Evolutionary conservation across 2,113 vertebrate species (phyloP).

Genomic region (Myrmecophaga tridactyla): DNA sequence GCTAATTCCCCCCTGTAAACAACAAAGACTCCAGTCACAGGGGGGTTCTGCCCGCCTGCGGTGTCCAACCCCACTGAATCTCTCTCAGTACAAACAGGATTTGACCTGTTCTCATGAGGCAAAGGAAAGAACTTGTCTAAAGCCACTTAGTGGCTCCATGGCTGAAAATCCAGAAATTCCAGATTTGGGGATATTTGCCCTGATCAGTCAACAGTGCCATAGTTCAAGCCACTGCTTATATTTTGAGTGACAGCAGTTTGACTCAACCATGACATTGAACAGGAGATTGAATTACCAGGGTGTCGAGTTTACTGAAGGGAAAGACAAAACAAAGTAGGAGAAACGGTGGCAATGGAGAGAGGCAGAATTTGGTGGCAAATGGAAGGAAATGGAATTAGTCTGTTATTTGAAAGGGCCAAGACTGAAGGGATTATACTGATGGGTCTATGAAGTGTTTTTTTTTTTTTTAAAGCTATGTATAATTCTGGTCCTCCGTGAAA

Average conservation of each 20-base stretch:
- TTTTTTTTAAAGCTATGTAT: background rate
- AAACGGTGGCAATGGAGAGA: conserved; percentile 12
- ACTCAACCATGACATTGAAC: conserved; percentile 73
- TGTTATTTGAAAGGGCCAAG: conserved; percentile 40
- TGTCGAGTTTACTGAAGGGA: conserved; percentile 58
- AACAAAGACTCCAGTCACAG: background rate
- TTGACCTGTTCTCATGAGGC: conserved; percentile 57
- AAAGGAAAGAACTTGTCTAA: conserved; percentile 46
- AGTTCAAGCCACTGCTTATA: conserved; percentile 61
- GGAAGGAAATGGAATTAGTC: conserved; percentile 61
- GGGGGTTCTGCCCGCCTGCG: background rate
- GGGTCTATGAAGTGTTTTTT: conserved; percentile 4
- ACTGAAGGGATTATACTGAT: background rate
- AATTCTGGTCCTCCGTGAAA: background rate
- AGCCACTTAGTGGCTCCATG: conserved; percentile 63
- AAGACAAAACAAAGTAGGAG: conserved; percentile 70
- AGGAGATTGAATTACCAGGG: conserved; percentile 73
- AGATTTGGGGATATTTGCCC: conserved; percentile 72
- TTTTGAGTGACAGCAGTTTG: conserved; percentile 76
- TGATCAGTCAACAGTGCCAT: conserved; percentile 66
- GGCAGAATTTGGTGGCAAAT: conserved; percentile 41
- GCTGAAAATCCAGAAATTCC: conserved; percentile 72
- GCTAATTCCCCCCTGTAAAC: background rate
- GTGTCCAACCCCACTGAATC: background rate
- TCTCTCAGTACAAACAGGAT: conserved; percentile 46